phyloP scores from a whole-genome alignment of 2,797 vertebrate genomes.

The Orientallactaga sibirica region DNA sequence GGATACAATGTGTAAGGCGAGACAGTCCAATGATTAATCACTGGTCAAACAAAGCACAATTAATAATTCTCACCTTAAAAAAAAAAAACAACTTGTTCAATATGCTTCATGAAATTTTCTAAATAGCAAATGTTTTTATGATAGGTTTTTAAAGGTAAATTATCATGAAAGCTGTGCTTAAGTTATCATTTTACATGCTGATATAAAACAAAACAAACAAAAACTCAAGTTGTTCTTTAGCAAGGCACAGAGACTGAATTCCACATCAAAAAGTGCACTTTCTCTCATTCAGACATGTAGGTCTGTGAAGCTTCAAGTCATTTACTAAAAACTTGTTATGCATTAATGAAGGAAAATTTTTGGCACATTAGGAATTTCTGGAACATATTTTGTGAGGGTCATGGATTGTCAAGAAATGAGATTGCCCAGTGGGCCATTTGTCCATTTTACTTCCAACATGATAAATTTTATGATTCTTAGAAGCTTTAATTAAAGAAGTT shows the following conservation, averaged over 20 bases:
- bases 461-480: not conserved
- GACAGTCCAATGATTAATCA: slow-evolving; percentile 26
- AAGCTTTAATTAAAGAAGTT: slow-evolving; percentile 64
- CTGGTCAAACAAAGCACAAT: slow-evolving; percentile 12
- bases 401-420: not conserved
- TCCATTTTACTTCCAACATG: not conserved
- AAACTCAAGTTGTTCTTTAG: not conserved
- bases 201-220: slow-evolving; percentile 4
- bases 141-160: slow-evolving; percentile 29
- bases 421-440: not conserved
- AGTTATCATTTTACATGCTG: not conserved
- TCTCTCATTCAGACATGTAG: not conserved
- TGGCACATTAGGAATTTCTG: not conserved
- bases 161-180: not conserved
- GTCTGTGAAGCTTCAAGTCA: not conserved
- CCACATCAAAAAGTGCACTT: not conserved
- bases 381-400: not conserved
- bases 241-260: not conserved
- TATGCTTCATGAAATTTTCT: slow-evolving; percentile 5
- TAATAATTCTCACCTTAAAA: slow-evolving; percentile 46
- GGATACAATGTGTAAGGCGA: not conserved
- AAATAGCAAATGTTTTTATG: not conserved
- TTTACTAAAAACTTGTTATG: not conserved
- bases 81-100: slow-evolving; percentile 31
- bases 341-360: not conserved